A percentile compares a stretch with the other conserved stretches of the same genome.
phyloP scores from a whole-genome alignment of 2,113 vertebrate genomes.

The Tor tambroides region DNA sequence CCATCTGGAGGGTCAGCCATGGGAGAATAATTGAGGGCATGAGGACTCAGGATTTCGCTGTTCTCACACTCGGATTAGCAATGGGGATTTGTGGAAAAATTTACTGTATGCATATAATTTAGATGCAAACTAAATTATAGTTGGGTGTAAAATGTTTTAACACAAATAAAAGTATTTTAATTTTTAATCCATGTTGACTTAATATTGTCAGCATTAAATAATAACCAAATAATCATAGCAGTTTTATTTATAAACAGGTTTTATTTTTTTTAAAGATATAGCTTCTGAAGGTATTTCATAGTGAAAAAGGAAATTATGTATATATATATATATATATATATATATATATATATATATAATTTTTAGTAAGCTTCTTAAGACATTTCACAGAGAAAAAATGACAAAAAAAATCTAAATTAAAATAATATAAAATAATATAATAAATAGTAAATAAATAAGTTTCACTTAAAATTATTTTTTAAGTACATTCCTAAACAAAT shows the following conservation, averaged over 20 bases:
- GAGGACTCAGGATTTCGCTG: constrained; percentile 48
- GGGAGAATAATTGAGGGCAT: constrained; percentile 68
- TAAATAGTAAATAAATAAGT: not conserved
- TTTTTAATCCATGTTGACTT: not conserved
- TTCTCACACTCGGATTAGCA: constrained; percentile 49
- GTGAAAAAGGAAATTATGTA: too few species aligned
- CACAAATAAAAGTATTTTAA: not conserved
- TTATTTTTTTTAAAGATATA: not conserved
- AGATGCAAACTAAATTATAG: not conserved
- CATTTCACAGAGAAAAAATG: too few species aligned
- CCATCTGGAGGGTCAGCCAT: constrained; percentile 66
- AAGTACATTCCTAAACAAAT: not conserved
- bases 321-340: too few species aligned
- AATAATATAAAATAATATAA: too few species aligned
- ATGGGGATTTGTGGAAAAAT: not conserved
- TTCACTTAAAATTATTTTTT: too few species aligned
- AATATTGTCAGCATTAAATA: not conserved
- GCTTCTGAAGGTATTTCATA: not conserved
- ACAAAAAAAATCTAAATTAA: too few species aligned
- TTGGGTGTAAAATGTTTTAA: not conserved
- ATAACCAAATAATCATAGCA: not conserved
- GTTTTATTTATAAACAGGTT: not conserved
- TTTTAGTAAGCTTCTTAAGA: too few species aligned
- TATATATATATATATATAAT: too few species aligned
- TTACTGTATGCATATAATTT: not conserved